Evolutionary conservation across 2,113 vertebrate species (phyloP).

Genomic region (Muntiacus muntjak): DNA sequence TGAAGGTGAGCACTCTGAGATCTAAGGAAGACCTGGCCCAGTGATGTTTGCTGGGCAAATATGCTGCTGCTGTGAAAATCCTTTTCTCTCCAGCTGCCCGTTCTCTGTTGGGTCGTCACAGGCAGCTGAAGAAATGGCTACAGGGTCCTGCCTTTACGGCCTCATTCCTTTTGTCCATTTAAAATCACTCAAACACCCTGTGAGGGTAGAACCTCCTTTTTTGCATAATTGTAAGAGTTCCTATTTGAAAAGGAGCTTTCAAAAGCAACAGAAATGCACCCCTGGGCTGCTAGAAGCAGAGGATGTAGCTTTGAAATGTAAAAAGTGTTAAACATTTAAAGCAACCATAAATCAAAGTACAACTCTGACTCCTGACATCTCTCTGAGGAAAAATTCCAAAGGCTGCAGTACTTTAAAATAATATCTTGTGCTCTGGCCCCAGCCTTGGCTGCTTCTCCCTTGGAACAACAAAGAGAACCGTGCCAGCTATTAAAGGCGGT

Average conservation of each 20-base stretch:
- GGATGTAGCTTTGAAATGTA: conserved; percentile 45
- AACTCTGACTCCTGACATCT: conserved; percentile 58
- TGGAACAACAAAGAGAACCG: conserved; percentile 57
- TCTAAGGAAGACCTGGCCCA: neutral
- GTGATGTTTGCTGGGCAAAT: neutral
- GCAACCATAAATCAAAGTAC: conserved; percentile 51
- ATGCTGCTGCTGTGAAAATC: neutral
- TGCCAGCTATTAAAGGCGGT: conserved; percentile 51
- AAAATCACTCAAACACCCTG: neutral
- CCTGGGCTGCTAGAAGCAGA: conserved; percentile 41
- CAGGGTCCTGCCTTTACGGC: neutral
- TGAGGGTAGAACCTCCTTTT: neutral
- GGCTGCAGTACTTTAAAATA: conserved; percentile 67
- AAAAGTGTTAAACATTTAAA: conserved; percentile 58
- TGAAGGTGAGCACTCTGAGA: neutral
- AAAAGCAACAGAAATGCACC: conserved; percentile 46
- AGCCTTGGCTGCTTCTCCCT: conserved; percentile 48
- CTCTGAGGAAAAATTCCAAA: conserved; percentile 69
- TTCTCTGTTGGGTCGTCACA: neutral
- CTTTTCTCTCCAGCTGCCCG: neutral
- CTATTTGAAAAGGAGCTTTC: conserved; percentile 54
- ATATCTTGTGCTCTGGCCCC: conserved; percentile 59
- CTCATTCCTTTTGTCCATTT: neutral
- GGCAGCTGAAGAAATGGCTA: neutral
- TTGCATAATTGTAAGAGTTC: conserved; percentile 34